A percentile compares a stretch with the other conserved stretches of the same genome.
Conservation (phyloP, 2,888 invertebrate genomes). For the Stegana nigrithorax region DNA sequence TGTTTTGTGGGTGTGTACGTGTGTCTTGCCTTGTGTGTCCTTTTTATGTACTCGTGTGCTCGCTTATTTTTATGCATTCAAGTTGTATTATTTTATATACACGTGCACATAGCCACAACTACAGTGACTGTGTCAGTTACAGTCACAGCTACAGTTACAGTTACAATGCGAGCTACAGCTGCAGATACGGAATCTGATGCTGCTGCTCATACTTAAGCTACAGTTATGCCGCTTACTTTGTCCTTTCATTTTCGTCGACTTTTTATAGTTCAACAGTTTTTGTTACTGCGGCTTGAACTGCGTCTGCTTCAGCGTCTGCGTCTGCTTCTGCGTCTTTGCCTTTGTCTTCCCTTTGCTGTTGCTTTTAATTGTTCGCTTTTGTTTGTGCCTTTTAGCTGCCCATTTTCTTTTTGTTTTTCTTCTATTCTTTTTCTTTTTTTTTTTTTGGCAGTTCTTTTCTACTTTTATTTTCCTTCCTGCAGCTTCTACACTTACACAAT, state of each 20-base stretch:
- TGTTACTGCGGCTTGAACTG: no score
- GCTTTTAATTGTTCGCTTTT: conserved; percentile 20
- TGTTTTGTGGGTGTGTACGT: not conserved
- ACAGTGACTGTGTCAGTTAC: no score
- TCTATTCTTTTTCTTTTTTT: conserved; percentile 2
- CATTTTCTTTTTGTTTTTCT: conserved; percentile 5
- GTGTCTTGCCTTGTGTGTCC: conserved; percentile 10
- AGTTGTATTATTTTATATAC: not conserved
- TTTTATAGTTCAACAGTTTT: not conserved
- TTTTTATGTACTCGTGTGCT: not conserved
- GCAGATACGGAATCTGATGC: no score
- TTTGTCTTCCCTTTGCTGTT: conserved; percentile 4
- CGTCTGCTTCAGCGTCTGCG: no score
- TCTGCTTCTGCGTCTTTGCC: not conserved
- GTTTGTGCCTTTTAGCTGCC: not conserved
- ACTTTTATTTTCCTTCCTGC: not conserved
- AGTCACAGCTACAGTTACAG: no score
- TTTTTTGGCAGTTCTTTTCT: not conserved
- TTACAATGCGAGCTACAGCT: no score
- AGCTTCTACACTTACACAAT: not conserved
- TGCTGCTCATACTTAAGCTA: no score
- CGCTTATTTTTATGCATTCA: not conserved
- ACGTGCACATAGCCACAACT: no score
- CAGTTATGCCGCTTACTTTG: conserved; percentile 28
- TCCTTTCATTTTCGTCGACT: not conserved